phyloP scores from a whole-genome alignment of 2,113 vertebrate genomes.

The Tringa solitaria region DNA sequence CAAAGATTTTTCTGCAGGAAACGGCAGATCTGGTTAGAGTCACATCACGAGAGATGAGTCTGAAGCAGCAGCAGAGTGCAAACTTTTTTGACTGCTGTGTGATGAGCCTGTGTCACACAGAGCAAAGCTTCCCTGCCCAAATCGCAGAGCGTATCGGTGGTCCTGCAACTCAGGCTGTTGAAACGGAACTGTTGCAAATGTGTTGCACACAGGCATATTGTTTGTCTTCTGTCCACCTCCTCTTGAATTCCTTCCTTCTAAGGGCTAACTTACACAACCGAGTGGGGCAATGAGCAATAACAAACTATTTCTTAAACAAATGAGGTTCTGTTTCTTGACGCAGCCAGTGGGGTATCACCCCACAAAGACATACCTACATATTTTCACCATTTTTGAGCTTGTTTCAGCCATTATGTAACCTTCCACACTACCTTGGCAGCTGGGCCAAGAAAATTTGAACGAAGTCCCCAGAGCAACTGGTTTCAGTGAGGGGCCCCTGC shows the following conservation, averaged over 20 bases:
- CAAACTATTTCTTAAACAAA: background rate
- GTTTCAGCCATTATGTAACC: slow-evolving; percentile 63
- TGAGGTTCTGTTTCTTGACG: background rate
- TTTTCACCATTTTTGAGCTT: slow-evolving; percentile 54
- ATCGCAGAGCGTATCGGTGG: rapidly evolving
- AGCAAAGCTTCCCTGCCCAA: background rate
- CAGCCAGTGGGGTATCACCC: background rate
- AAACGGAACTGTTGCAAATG: background rate
- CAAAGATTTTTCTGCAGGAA: slow-evolving; percentile 53
- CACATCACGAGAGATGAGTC: slow-evolving; percentile 9
- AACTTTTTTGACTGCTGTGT: background rate
- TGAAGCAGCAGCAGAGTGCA: background rate
- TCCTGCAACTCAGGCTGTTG: background rate
- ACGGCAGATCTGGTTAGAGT: slow-evolving; percentile 11
- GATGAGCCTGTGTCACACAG: background rate
- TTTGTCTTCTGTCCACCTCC: background rate
- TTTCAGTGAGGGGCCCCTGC: slow-evolving; percentile 50
- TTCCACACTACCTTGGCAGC: slow-evolving; percentile 52
- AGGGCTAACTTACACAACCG: background rate
- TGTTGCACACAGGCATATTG: background rate
- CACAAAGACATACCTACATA: slow-evolving; percentile 19
- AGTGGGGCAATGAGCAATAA: background rate
- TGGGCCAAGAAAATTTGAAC: slow-evolving; percentile 53
- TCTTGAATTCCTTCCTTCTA: background rate
- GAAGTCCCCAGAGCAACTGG: slow-evolving; percentile 53